Evolutionary conservation across 2,797 vertebrate genomes (phyloP), one percentile per base, ranked within the genome.

Genomic region (Sardinella longiceps): DNA sequence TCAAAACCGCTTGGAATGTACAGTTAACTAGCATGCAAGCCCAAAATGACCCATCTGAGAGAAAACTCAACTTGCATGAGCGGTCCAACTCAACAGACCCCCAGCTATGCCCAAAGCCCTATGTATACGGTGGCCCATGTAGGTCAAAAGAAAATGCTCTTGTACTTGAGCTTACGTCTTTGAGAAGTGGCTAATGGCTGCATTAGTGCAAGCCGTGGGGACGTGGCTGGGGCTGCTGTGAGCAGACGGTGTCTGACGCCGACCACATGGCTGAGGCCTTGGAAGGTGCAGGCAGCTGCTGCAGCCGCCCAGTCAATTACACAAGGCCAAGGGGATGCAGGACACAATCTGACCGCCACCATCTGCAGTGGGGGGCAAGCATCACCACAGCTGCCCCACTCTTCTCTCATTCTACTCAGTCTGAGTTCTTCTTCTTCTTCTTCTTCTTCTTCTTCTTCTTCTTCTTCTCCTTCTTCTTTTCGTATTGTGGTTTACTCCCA

Each of bases 201-300:
- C 50, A 90, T 88, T 85, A 85, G 85, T 58, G 84, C 91, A 63
- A 84, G 82, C 83, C 58, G 30, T 14, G 23, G 88, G 90, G 91
- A 89, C 83, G 53, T 58, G 56, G 87, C 86, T 86, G 84, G 84
- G 88, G 86, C 80, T 25, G 80, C 90, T 85, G 89, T 87, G 82
- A 23, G 50, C 93, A 93, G 91, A 92, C 88, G 86, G 87, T 37
- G 88, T 87, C 84, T 89, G 91, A 92, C 90, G 90, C 86, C 77
- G 88, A 90, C 91, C 94, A 94, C 93, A 94, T 92, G 94, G 93
- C 48, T 70, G 86, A 90, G 88, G 88, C 90, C 89, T 88, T 88
- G 60, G 89, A 86, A 90, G 84, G 91, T 86, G 88, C 85, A 89
- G 89, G 92, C 94, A 95, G 95, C 94, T 95, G 94, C 91, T 90